Evolutionary conservation across 2,888 invertebrate genomes (phyloP).

Genomic region (Pedicia rivosa): DNA sequence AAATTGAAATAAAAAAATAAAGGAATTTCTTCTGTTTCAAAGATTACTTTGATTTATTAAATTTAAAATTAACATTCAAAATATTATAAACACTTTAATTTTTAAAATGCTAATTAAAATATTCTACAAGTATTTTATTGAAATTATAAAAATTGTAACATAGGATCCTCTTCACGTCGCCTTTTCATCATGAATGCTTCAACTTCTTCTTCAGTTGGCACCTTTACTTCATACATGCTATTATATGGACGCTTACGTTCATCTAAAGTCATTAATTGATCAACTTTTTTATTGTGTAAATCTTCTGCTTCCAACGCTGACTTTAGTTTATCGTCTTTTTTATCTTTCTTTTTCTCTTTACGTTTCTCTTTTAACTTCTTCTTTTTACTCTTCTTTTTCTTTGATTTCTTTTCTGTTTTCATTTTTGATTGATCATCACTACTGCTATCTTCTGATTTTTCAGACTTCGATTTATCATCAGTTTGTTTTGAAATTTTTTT

Average conservation of each 20-base stretch:
- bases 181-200: slow-evolving; percentile 86
- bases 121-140: neutral
- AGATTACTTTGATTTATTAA: too few relatives aligned
- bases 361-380: slow-evolving; percentile 35
- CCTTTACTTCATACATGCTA: slow-evolving; percentile 69
- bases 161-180: slow-evolving; percentile 78
- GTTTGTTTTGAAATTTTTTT: too few relatives aligned
- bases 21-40: too few relatives aligned
- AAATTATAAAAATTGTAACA: slow-evolving; percentile 52
- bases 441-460: too few relatives aligned
- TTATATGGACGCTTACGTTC: slow-evolving; percentile 90
- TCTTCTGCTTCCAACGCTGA: slow-evolving; percentile 51
- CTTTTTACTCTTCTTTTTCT: slow-evolving; percentile 21
- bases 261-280: slow-evolving; percentile 51
- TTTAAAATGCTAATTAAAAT: too few relatives aligned
- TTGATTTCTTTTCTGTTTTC: slow-evolving; percentile 10
- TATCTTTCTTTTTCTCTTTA: slow-evolving; percentile 24
- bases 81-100: too few relatives aligned
- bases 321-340: slow-evolving; percentile 36
- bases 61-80: too few relatives aligned
- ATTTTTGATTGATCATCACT: neutral
- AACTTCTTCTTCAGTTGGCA: slow-evolving; percentile 80
- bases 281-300: slow-evolving; percentile 40
- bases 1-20: too few relatives aligned
- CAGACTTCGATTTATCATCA: too few relatives aligned